Evolutionary conservation across 2,888 invertebrate genomes (phyloP), one percentile per base, ranked within the genome.

Genomic region (Hirudinaria manillensis): DNA sequence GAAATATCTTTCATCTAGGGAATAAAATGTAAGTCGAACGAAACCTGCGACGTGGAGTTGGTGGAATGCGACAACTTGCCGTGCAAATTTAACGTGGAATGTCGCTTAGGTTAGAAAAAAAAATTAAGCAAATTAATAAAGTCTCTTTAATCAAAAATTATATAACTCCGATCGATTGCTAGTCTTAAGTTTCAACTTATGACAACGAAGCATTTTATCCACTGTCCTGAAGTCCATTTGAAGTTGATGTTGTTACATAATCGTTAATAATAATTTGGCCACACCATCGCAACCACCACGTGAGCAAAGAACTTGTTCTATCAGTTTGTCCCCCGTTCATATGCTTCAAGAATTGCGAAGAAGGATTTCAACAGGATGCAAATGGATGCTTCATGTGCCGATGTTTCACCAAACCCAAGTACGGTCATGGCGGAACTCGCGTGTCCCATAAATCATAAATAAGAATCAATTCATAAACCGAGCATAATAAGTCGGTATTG

Each of bases 321-420:
- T 10, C 29, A 61, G 61, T 19, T 24, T 61, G 61, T 29, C 61
- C 61, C 6, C 61, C 61, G 21, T 61, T 61, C 27, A 27, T 19
- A n/a, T 61, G 61, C 19, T 45, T 45, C 45, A 45, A 45, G 13
- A 45, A 45, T 45, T 45, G 45, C 16, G 45, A 45, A 16, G 45
- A 45, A 45, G 45, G 45, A 45, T 45, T 45, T 45, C 61, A 29
- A 19, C 29, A 36, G n/a, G 36, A 68, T 29, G 32, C 13, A 36
- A 34, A 68, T n/a, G 68, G 68, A 68, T 68, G 68, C 68, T 68
- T 68, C 68, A 32, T 10, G 6, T 68, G 68, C 21, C n/a, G n/a
- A 68, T 68, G 68, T 36, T 1, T 34, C 10, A 24, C 13, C 2
- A 61, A 61, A 29, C n/a, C 61, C 29, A 24, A 19, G 24, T 61